A percentile compares a stretch with the other conserved stretches of the same genome.
Conservation (phyloP, 2,888 invertebrate genomes). For the Dexiosoma caninum region DNA sequence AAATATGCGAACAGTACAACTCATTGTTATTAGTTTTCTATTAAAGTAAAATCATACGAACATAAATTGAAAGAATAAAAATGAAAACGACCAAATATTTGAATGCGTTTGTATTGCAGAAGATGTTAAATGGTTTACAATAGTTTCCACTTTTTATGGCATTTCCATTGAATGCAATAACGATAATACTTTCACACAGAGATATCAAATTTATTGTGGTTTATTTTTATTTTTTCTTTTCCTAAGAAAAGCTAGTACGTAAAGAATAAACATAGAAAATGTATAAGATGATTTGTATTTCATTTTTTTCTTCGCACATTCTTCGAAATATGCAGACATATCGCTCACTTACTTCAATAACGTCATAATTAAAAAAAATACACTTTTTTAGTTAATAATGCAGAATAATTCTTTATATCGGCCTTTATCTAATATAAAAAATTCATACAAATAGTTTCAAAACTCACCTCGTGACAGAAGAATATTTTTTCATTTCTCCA, state of each 20-base stretch:
- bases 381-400: no score
- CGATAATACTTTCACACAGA: neutral
- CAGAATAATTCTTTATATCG: no score
- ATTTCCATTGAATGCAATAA: constrained; percentile 30
- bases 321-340: constrained; percentile 5
- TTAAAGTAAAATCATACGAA: constrained; percentile 2
- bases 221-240: constrained; percentile 38
- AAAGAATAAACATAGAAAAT: constrained; percentile 32
- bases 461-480: no score
- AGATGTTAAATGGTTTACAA: constrained; percentile 26
- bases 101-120: neutral
- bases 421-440: no score
- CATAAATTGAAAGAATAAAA: neutral
- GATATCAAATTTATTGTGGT: constrained; percentile 41
- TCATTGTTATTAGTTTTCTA: constrained; percentile 7
- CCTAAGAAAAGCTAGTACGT: constrained; percentile 5
- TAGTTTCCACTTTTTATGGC: constrained; percentile 33
- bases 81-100: neutral
- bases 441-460: no score
- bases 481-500: no score
- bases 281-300: constrained; percentile 45
- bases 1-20: neutral
- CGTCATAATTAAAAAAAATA: no score
- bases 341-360: no score
- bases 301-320: neutral